phyloP scores from a whole-genome alignment of 2,888 invertebrate genomes.

The Amphimallon solstitiale region DNA sequence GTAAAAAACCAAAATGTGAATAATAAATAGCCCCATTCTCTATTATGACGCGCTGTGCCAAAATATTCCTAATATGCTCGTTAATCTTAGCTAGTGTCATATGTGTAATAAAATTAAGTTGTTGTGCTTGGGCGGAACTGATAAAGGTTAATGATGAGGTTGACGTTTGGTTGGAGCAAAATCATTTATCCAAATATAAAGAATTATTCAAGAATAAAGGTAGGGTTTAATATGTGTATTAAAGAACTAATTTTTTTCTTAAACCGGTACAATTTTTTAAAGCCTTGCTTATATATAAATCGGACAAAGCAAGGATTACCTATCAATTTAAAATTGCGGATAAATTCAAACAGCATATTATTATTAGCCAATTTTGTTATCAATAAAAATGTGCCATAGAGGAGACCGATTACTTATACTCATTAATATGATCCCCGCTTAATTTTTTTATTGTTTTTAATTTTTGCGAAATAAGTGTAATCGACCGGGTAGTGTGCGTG shows the following conservation, averaged over 20 bases:
- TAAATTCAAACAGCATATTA: too few species aligned
- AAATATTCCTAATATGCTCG: conserved; percentile 64
- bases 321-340: too few species aligned
- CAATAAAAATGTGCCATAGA: not conserved
- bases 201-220: conserved; percentile 78
- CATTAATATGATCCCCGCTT: not conserved
- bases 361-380: too few species aligned
- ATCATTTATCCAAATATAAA: conserved; percentile 75
- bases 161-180: conserved; percentile 80
- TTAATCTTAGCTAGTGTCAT: conserved; percentile 65
- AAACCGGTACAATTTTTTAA: not conserved
- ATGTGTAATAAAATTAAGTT: conserved; percentile 63
- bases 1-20: conserved; percentile 36
- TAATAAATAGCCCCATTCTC: conserved; percentile 8
- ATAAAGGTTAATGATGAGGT: conserved; percentile 64
- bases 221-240: conserved; percentile 61
- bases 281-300: not conserved
- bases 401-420: not conserved
- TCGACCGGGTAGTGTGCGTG: conserved; percentile 28
- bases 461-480: conserved; percentile 8
- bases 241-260: not conserved
- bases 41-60: conserved; percentile 61
- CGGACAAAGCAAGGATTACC: too few species aligned
- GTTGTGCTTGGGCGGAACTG: conserved; percentile 62
- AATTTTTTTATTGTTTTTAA: not conserved